phyloP scores from a whole-genome alignment of 2,797 vertebrate genomes.

The Diplodus puntazzo region DNA sequence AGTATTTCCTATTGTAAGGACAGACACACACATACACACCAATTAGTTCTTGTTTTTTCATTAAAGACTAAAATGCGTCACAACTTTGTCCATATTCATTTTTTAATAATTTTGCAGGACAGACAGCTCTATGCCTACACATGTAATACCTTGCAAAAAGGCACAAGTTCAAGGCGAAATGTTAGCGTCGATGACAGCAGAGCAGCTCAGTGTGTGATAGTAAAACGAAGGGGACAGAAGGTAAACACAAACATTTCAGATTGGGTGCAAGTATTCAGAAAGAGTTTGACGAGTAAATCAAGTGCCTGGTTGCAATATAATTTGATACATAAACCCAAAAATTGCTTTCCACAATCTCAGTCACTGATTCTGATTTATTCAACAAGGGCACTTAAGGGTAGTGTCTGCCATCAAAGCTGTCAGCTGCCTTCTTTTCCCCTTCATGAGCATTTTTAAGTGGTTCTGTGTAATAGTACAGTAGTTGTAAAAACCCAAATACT shows the following conservation, averaged over 20 bases:
- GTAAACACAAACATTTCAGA: conserved; percentile 1
- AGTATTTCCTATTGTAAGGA: too few species aligned
- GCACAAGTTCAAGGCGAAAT: conserved; percentile 2
- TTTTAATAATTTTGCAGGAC: conserved; percentile 17
- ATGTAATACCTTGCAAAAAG: conserved; percentile 10
- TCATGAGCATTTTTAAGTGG: not conserved
- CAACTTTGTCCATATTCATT: not conserved
- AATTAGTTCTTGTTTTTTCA: not conserved
- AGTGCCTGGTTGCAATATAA: not conserved
- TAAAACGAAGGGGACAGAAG: not conserved
- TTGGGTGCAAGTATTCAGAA: not conserved
- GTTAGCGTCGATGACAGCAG: not conserved
- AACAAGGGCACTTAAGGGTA: conserved; percentile 12
- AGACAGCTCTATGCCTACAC: not conserved
- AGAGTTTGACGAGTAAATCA: not conserved
- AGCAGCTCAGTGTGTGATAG: conserved; percentile 24
- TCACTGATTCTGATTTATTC: not conserved
- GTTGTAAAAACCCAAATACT: conserved; percentile 10
- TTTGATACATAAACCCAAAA: too few species aligned
- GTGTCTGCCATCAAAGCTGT: not conserved
- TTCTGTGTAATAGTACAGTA: not conserved
- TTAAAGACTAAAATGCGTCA: conserved; percentile 1
- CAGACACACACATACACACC: not conserved
- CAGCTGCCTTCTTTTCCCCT: not conserved
- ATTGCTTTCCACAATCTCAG: not conserved